Base-by-base conservation (phyloP, 64 coral and sea anemone species). In the Exaiptasia diaphana region DNA sequence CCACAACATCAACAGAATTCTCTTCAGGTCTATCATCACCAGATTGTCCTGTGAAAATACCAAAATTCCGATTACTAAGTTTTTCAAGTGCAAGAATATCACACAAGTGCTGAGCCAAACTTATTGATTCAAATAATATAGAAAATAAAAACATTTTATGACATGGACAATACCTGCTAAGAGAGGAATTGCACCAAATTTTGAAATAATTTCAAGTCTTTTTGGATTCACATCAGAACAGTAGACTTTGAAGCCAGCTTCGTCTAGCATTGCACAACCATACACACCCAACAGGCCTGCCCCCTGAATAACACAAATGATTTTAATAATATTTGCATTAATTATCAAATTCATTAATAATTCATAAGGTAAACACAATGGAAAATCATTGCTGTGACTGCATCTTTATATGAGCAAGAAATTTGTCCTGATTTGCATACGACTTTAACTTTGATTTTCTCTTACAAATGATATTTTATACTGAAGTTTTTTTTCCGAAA, bases 211-310 rank as follows among this genome's bases (percentile, higher is more conserved):
- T 58, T 88, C 69, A 39, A 99, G 43, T 43, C 95, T 88, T 44
- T 76, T 71, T 9, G 70, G 73, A 46, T 89, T 78, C 48, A 99
- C 53, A 70, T 99, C 95, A 57, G 75, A 93, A n/a, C 95, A 99
- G 43, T 78, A 99, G 10, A 99, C 89, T 65, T 92, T 83, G 22
- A 67, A 99, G 26, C 89, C 95, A 71, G 89, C 90, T 76, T 99
- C 89, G 43, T 53, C 64, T 35, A 99, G 75, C 22, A 99, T 54
- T 12, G 60, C 80, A 86, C 89, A 92, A 31, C 89, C 95, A 93
- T 89, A 99, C 40, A 99, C 82, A 33, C 95, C 95, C 11, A 99
- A 42, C 21, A 99, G 82, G 2, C 95, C 95, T 58, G 85, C 90
- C 17, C 95, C 95, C 90, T 99, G 50, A 0, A 71, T 11, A 21